phyloP scores from a whole-genome alignment of 2,113 vertebrate genomes.

The Scartelaos histophorus region DNA sequence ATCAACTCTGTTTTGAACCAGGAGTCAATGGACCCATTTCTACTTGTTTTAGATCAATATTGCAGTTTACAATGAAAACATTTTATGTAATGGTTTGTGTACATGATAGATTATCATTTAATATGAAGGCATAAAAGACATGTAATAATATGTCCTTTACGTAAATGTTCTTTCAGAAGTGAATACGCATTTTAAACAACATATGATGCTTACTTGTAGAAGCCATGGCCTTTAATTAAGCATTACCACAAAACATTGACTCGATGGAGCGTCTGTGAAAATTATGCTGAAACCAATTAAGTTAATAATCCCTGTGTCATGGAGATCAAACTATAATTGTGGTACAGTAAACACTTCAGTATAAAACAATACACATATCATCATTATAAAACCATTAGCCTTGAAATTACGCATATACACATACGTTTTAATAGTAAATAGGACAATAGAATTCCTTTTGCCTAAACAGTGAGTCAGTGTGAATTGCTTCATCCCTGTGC shows the following conservation, averaged over 20 bases:
- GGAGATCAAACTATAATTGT: neutral
- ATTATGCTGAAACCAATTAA: neutral
- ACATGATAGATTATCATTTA: neutral
- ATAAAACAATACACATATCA: too few species aligned
- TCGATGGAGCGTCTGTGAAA: neutral
- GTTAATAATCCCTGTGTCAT: neutral
- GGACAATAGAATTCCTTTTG: conserved; percentile 2
- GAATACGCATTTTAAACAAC: neutral
- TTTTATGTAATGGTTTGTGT: too few species aligned
- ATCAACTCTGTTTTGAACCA: too few species aligned
- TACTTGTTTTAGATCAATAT: too few species aligned
- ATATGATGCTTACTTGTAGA: neutral
- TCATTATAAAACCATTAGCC: too few species aligned
- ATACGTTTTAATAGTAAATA: neutral
- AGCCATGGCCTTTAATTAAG: neutral
- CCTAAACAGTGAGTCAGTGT: conserved; percentile 32
- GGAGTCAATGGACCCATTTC: too few species aligned
- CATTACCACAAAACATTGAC: neutral
- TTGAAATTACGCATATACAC: neutral
- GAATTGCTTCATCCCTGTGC: conserved; percentile 5
- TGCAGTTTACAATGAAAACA: too few species aligned
- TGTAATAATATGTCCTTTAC: too few species aligned
- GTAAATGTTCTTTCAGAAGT: neutral
- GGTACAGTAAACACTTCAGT: too few species aligned
- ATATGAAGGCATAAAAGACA: neutral